Evolutionary conservation across 2,888 invertebrate genomes (phyloP).

Genomic region (Trimorus sp.): DNA sequence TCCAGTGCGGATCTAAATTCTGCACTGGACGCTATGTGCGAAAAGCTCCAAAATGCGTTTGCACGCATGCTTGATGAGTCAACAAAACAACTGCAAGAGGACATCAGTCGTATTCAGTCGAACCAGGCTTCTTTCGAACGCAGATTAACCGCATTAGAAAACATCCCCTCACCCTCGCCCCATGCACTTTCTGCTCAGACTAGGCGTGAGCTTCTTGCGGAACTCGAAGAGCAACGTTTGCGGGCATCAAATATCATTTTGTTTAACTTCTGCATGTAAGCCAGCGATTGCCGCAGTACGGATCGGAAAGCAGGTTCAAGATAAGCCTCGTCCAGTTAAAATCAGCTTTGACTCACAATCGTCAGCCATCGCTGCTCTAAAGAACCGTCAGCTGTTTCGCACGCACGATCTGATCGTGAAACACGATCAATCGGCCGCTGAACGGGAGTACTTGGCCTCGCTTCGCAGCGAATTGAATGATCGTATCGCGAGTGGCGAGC

Average conservation of each 20-base stretch:
- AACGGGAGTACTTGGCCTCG: not conserved
- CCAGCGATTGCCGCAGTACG: not conserved
- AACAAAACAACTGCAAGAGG: not conserved
- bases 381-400: not conserved
- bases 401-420: not conserved
- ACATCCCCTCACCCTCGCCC: not conserved
- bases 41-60: not conserved
- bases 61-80: not conserved
- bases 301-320: not conserved
- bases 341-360: not conserved
- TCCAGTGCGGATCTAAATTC: not conserved
- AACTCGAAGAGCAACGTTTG: not conserved
- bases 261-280: not conserved
- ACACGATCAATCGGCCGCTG: not conserved
- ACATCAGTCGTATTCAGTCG: not conserved
- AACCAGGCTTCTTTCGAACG: not conserved
- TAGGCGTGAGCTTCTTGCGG: not conserved
- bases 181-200: no score
- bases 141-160: not conserved
- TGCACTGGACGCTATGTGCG: not conserved
- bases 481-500: not conserved
- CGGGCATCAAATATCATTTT: not conserved
- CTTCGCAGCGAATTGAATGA: not conserved
- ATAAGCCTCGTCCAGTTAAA: not conserved
- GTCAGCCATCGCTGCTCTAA: not conserved